Evolutionary conservation across 2,797 vertebrate genomes (phyloP).

Genomic region (Ptychobarbus kaznakovi): DNA sequence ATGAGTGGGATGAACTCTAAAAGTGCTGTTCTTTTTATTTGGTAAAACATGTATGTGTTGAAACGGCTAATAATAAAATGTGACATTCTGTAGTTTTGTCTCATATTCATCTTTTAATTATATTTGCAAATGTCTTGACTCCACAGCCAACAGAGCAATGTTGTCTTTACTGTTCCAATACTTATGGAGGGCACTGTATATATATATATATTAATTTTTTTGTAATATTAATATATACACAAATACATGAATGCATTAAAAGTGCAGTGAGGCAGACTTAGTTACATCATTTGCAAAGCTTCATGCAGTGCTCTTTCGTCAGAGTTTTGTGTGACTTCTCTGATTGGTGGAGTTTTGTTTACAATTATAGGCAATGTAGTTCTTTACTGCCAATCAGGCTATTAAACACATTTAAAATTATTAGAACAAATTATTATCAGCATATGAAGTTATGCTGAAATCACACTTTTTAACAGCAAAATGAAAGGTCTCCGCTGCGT

Average conservation of each 20-base stretch:
- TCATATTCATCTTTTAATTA: no score
- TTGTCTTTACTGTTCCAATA: no score
- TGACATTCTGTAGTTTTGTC: no score
- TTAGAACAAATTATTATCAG: no score
- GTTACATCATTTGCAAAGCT: background rate
- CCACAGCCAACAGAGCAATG: no score
- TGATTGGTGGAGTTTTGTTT: background rate
- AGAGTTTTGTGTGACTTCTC: background rate
- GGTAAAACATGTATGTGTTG: no score
- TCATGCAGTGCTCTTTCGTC: background rate
- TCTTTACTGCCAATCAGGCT: background rate
- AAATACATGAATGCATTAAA: background rate
- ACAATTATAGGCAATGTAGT: background rate
- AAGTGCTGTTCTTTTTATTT: no score
- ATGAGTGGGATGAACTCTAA: no score
- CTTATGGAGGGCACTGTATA: no score
- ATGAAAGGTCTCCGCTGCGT: background rate
- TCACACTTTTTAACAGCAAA: background rate
- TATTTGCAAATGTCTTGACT: no score
- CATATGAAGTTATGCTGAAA: background rate
- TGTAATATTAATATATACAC: background rate
- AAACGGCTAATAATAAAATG: no score
- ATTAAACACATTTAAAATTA: background rate
- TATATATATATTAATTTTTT: no score
- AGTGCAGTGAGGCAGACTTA: background rate